Conservation (phyloP, 1,140 invertebrate species). For the Apis laboriosa region DNA sequence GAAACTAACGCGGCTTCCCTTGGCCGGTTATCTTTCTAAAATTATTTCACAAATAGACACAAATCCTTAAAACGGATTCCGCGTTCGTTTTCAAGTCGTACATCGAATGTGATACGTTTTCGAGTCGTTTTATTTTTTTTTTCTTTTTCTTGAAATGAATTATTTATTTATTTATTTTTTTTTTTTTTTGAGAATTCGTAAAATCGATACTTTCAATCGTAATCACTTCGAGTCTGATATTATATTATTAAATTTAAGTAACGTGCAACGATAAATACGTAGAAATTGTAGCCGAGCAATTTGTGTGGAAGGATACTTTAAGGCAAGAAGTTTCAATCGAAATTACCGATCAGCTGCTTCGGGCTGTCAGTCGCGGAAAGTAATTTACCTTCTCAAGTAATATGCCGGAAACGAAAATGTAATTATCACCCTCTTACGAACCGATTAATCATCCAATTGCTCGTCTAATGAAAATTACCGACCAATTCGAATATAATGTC, state of each 20-base stretch:
- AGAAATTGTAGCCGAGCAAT: not conserved
- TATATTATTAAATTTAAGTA: not conserved
- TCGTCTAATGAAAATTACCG: not conserved
- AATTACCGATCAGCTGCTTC: constrained; percentile 57
- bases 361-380: constrained; percentile 36
- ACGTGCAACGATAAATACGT: too few relatives aligned
- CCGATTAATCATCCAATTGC: constrained; percentile 20
- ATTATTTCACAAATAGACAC: constrained; percentile 2
- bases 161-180: too few relatives aligned
- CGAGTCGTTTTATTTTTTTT: not conserved
- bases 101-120: not conserved
- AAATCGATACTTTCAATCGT: too few relatives aligned
- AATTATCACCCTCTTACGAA: constrained; percentile 42
- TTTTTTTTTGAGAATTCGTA: too few relatives aligned
- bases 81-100: not conserved
- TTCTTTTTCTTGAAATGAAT: not conserved
- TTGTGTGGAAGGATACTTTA: constrained; percentile 23
- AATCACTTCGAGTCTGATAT: too few relatives aligned
- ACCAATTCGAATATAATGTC: constrained; percentile 10
- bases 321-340: constrained; percentile 36
- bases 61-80: not conserved
- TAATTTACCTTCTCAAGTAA: constrained; percentile 57
- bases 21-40: not conserved
- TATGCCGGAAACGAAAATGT: constrained; percentile 38
- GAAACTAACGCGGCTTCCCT: not conserved